A percentile compares a stretch with the other conserved stretches of the same genome.
Evolutionary conservation across 2,797 vertebrate species (phyloP).

Genomic region (Poecilia wingei): DNA sequence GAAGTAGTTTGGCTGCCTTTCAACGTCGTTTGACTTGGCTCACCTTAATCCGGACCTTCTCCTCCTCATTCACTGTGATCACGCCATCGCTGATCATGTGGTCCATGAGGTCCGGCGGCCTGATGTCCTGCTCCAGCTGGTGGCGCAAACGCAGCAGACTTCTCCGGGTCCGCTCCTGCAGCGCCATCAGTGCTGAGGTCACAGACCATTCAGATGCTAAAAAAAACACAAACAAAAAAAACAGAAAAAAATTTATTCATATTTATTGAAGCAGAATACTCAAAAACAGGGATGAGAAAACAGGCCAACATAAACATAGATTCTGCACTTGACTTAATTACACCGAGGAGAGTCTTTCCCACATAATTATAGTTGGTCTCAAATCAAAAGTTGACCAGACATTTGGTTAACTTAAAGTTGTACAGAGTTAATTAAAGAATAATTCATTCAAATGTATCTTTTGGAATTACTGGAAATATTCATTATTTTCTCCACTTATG

Average conservation of each 20-base stretch:
- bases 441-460: neutral
- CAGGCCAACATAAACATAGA: neutral
- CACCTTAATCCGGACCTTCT: constrained; percentile 86
- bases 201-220: constrained; percentile 56
- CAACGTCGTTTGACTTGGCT: neutral
- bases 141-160: constrained; percentile 84
- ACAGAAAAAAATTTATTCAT: neutral
- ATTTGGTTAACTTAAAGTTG: neutral
- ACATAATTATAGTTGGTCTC: neutral
- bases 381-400: neutral
- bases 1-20: neutral
- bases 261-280: neutral
- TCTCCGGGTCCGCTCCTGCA: constrained; percentile 90
- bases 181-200: constrained; percentile 71
- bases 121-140: constrained; percentile 91
- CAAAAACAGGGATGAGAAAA: neutral
- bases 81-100: constrained; percentile 90
- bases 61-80: constrained; percentile 87
- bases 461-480: neutral
- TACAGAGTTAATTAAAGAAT: neutral
- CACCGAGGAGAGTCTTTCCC: neutral
- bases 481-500: neutral
- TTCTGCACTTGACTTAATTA: neutral
- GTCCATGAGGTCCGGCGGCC: constrained; percentile 92
- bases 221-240: neutral